A percentile compares a stretch with the other conserved stretches of the same genome.
Evolutionary conservation across 2,113 vertebrate genomes (phyloP).

Genomic region (Malurus alboscapulatus): DNA sequence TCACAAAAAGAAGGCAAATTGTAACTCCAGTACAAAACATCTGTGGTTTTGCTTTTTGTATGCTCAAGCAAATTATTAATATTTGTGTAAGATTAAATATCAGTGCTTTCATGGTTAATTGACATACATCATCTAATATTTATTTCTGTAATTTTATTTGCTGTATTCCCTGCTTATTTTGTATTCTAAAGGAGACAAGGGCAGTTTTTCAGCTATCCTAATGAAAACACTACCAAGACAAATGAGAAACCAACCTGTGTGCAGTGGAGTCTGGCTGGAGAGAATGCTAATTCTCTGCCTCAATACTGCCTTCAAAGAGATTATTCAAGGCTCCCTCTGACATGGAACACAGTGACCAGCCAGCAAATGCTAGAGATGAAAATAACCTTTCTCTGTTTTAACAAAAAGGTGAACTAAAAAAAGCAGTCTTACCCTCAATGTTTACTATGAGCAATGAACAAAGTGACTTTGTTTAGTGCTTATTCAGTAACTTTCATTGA

Average conservation of each 20-base stretch:
- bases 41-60: neutral
- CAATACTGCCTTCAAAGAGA: conserved; percentile 65
- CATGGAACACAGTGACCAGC: conserved; percentile 73
- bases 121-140: neutral
- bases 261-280: conserved; percentile 40
- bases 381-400: conserved; percentile 73
- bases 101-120: neutral
- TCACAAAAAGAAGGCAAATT: neutral
- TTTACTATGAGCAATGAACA: conserved; percentile 44
- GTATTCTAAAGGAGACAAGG: conserved; percentile 36
- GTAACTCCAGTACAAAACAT: neutral
- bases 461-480: conserved; percentile 28
- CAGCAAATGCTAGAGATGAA: conserved; percentile 67
- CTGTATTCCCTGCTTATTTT: conserved; percentile 5
- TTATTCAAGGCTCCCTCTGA: conserved; percentile 71
- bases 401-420: conserved; percentile 62
- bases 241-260: conserved; percentile 66
- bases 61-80: neutral
- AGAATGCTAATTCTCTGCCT: conserved; percentile 73
- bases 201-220: conserved; percentile 56
- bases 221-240: conserved; percentile 45
- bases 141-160: conserved; percentile 2
- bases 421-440: conserved; percentile 44
- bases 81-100: neutral
- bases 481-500: neutral